A percentile compares a stretch with the other conserved stretches of the same genome.
phyloP scores from a whole-genome alignment of 2,888 invertebrate species.

The Entomobrya multifasciata region DNA sequence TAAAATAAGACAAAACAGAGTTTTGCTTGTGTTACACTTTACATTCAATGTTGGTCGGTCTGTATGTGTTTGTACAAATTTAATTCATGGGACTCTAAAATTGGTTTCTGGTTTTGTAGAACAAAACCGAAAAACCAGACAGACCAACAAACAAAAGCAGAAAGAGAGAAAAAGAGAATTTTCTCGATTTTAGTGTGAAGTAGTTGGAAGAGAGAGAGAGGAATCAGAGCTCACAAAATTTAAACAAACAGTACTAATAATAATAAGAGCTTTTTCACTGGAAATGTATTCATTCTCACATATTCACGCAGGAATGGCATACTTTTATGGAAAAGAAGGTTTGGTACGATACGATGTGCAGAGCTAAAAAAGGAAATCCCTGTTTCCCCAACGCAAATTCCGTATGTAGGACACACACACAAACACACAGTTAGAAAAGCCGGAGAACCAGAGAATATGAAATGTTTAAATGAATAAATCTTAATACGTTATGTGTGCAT shows the following conservation, averaged over 20 bases:
- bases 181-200: not conserved
- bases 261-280: not conserved
- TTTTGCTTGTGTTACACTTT: not conserved
- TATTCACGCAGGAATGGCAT: not conserved
- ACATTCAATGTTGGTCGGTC: not conserved
- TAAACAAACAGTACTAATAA: constrained; percentile 27
- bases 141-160: not conserved
- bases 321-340: not conserved
- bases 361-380: not conserved
- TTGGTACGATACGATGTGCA: too few relatives aligned
- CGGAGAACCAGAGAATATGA: constrained; percentile 21
- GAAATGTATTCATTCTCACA: constrained; percentile 1
- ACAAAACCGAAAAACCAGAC: not conserved
- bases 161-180: too few relatives aligned
- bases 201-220: too few relatives aligned
- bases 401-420: constrained; percentile 41
- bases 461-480: constrained; percentile 44
- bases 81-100: not conserved
- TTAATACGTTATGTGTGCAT: constrained; percentile 25
- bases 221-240: constrained; percentile 26
- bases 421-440: not conserved
- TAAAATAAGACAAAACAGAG: constrained; percentile 33
- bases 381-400: not conserved
- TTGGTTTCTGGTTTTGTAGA: constrained; percentile 1
- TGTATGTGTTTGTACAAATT: not conserved